Base-by-base conservation (phyloP, 2,113 vertebrate species). In the Channa maculata region DNA sequence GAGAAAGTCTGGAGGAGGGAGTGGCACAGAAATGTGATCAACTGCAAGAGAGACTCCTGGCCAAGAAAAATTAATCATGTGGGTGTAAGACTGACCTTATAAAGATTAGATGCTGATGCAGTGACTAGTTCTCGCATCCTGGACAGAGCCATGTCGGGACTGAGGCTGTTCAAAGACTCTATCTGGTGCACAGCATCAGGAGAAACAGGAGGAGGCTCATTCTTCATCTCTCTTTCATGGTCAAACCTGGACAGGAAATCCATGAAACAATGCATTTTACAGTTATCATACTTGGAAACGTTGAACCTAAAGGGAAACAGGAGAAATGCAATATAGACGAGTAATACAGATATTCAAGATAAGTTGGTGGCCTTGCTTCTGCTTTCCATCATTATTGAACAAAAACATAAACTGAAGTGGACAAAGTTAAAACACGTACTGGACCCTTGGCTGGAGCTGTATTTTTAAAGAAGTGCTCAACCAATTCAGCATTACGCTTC, bases 181-280 rank as follows among this genome's bases (percentile, higher is more conserved):
- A 78, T 84, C 33, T 12, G 8, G 2, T 5, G 80, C 65, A 34
- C 82, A 82, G 46, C 14, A 78, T 15, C 79, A 69, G 59, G 70
- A 75, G 3, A 82, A 54, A 46, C 80, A 77, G 34, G 82, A 44
- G 1, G 57, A 41, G 1, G 46, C n/a, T 71, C 45, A 24, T 5
- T 2, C 8, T 8, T 52, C 15, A 46, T 48, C 11, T 75, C 50
- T 76, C 68, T 77, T 65, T 82, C 79, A 49, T 61, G 80, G 54
- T 90, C 91, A 80, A 86, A 65, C 0, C 75, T 83, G 86, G 82
- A 91, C 84, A 95, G 62, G 75, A 95, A 95, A 76, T 94, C 94
- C 61, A 86, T 86, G 83, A 89, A 90, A 43, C 88, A 89, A 59
- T 94, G 63, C 57, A 84, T 83, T 48, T 87, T 86, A 12, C 88